Percentiles rank a stretch among this genome's conserved stretches.
phyloP scores from a whole-genome alignment of 2,113 vertebrate species.

The Tautogolabrus adspersus region DNA sequence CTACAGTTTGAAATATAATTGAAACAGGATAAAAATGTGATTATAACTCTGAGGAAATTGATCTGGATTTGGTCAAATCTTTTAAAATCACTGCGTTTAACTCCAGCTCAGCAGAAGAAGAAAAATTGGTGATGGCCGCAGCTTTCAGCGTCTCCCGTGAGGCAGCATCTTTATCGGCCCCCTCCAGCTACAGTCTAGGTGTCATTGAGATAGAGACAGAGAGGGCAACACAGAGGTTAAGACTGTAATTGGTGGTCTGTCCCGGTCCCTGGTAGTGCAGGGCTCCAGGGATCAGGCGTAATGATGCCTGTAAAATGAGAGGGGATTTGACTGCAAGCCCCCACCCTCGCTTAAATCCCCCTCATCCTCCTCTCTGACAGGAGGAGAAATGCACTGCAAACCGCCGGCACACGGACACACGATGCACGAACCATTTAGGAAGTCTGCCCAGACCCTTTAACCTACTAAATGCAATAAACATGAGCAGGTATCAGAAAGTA shows the following conservation, averaged over 20 bases:
- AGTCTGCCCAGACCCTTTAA: background rate
- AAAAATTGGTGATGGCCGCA: slow-evolving; percentile 8
- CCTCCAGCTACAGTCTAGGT: slow-evolving; percentile 34
- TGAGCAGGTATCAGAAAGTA: too few relatives aligned
- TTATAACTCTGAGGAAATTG: background rate
- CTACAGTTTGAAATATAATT: background rate
- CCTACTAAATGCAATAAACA: background rate
- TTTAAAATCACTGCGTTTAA: background rate
- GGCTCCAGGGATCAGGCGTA: slow-evolving; percentile 78
- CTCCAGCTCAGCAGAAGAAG: background rate
- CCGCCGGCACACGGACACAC: slow-evolving; percentile 21
- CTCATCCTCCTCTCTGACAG: slow-evolving; percentile 51
- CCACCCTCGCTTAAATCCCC: slow-evolving; percentile 48
- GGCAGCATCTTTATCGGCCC: slow-evolving; percentile 16
- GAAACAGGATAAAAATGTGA: background rate
- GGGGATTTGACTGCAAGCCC: slow-evolving; percentile 70
- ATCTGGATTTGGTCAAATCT: background rate
- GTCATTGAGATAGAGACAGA: slow-evolving; percentile 44
- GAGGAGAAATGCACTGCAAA: slow-evolving; percentile 30
- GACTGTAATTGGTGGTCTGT: slow-evolving; percentile 85
- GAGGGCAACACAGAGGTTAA: slow-evolving; percentile 59
- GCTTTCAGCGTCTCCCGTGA: slow-evolving; percentile 31
- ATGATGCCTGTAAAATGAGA: slow-evolving; percentile 84
- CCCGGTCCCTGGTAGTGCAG: slow-evolving; percentile 70
- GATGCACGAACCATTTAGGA: slow-evolving; percentile 5